A percentile compares a stretch with the other conserved stretches of the same genome.
Conservation (phyloP, 2,888 invertebrate genomes). For the Parnassius apollo region DNA sequence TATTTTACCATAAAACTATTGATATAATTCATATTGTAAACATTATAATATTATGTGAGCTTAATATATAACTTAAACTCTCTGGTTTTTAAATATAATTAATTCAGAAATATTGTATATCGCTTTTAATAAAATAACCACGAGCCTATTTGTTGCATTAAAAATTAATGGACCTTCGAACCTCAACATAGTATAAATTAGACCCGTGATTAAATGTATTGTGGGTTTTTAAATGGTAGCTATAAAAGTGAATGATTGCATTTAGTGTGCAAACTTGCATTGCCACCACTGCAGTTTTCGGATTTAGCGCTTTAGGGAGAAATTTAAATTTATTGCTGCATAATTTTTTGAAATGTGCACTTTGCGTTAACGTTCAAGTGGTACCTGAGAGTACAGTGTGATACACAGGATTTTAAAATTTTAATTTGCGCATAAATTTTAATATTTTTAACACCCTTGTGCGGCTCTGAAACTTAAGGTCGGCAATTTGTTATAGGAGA, state of each 20-base stretch:
- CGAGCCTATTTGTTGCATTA: constrained; percentile 3
- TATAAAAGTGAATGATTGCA: constrained; percentile 24
- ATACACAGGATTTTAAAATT: constrained; percentile 14
- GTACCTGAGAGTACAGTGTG: constrained; percentile 13
- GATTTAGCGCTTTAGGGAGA: constrained; percentile 19
- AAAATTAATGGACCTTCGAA: constrained; percentile 13
- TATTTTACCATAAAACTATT: no score
- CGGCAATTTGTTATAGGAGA: not conserved
- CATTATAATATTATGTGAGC: no score
- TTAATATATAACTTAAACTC: no score
- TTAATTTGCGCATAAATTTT: constrained; percentile 15
- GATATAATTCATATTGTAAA: no score
- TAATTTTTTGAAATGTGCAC: constrained; percentile 25
- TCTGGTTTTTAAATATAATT: no score
- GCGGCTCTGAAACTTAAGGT: constrained; percentile 2
- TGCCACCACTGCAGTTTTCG: constrained; percentile 12
- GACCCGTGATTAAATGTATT: constrained; percentile 24
- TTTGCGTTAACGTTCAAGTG: constrained; percentile 20
- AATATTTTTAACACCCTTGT: constrained; percentile 14
- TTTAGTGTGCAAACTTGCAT: constrained; percentile 18
- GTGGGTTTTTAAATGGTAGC: constrained; percentile 23
- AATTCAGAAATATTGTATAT: no score
- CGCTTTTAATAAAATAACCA: no score
- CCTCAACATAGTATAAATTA: constrained; percentile 13
- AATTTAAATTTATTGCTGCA: constrained; percentile 25